Evolutionary conservation across 2,797 vertebrate genomes (phyloP).

Genomic region (Pseudomugil tenellus): DNA sequence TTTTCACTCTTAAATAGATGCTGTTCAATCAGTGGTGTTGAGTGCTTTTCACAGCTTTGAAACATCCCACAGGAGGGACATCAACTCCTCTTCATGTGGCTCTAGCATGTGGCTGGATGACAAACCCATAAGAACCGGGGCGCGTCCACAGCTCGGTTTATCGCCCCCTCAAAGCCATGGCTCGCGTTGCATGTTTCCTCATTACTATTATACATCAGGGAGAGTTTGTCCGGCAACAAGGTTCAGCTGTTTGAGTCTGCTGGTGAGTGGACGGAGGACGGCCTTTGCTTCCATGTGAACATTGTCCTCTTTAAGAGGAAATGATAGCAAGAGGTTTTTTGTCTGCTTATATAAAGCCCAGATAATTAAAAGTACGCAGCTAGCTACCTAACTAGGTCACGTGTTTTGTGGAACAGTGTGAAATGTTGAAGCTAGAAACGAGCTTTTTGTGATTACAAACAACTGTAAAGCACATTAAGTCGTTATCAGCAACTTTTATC

Average conservation of each 20-base stretch:
- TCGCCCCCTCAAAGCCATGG: neutral
- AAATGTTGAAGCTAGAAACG: slow-evolving; percentile 7
- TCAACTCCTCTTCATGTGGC: neutral
- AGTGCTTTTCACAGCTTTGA: neutral
- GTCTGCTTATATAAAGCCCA: slow-evolving; percentile 9
- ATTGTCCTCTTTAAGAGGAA: neutral
- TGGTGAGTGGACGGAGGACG: neutral
- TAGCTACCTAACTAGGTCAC: slow-evolving; percentile 4
- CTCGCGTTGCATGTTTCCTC: slow-evolving; percentile 6
- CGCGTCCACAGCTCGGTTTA: neutral
- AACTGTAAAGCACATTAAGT: slow-evolving; percentile 1
- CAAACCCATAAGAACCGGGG: neutral
- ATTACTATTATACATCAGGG: slow-evolving; percentile 28
- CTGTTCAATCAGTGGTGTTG: slow-evolving; percentile 21
- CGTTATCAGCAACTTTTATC: neutral
- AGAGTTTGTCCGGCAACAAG: slow-evolving; percentile 7
- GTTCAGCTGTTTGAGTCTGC: slow-evolving; percentile 8
- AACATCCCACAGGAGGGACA: slow-evolving; percentile 25
- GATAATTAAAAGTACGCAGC: slow-evolving; percentile 11
- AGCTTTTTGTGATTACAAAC: slow-evolving; percentile 15
- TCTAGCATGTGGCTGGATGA: neutral
- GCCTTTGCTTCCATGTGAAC: neutral
- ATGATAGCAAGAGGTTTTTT: slow-evolving; percentile 7
- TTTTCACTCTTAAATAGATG: slow-evolving; percentile 22
- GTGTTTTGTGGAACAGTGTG: neutral